Percentiles rank a stretch among this genome's conserved stretches.
Conservation (phyloP, 2,113 vertebrate species). For the Cygnus atratus region DNA sequence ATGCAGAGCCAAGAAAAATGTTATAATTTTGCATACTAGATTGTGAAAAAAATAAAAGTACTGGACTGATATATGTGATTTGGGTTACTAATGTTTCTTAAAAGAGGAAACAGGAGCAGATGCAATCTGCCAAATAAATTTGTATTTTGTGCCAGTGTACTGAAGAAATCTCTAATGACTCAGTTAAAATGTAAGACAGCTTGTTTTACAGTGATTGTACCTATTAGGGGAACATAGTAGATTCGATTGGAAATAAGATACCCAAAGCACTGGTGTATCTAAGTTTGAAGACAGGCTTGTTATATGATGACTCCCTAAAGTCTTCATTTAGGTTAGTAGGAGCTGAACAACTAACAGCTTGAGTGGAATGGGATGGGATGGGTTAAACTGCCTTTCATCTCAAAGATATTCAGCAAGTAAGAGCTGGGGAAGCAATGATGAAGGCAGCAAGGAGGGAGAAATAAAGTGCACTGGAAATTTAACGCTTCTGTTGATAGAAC, state of each 20-base stretch:
- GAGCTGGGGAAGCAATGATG: not conserved
- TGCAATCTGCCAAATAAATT: conserved; percentile 26
- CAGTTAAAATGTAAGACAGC: not conserved
- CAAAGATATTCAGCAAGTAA: not conserved
- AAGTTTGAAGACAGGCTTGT: conserved; percentile 11
- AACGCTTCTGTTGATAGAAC: not conserved
- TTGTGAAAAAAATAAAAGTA: not conserved
- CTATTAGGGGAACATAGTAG: not conserved
- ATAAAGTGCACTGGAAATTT: conserved; percentile 12
- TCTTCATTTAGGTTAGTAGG: not conserved
- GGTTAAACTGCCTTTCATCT: conserved; percentile 48
- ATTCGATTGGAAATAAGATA: conserved; percentile 50
- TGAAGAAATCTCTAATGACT: conserved; percentile 31
- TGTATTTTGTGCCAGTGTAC: not conserved
- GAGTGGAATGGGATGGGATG: not conserved
- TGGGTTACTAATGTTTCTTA: not conserved
- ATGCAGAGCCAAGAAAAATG: not conserved
- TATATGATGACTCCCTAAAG: conserved; percentile 27
- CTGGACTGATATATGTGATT: not conserved
- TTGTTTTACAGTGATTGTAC: conserved; percentile 51
- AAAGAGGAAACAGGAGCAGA: not conserved
- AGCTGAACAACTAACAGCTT: not conserved
- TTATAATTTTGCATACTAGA: not conserved
- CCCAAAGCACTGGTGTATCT: conserved; percentile 12
- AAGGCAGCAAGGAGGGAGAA: not conserved